Percentiles rank a stretch among this genome's conserved stretches.
Evolutionary conservation across 2,888 invertebrate genomes (phyloP).

Genomic region (Ametastegia equiseti): DNA sequence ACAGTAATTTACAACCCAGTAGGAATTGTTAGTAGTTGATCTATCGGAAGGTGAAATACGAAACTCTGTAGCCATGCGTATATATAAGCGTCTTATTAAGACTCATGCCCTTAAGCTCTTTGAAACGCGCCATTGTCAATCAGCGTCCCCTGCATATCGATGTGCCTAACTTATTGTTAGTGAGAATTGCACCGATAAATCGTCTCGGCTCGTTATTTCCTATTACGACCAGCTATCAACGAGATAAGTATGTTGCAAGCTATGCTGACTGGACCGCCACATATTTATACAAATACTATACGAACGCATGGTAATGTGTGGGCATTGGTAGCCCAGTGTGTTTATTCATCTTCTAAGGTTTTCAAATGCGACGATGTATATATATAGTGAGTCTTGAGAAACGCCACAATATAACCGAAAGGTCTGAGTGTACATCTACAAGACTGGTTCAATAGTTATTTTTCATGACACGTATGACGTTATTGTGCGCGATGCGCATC

Average conservation of each 20-base stretch:
- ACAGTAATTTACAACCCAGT: neutral
- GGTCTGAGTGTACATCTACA: neutral
- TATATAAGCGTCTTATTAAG: neutral
- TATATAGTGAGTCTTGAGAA: neutral
- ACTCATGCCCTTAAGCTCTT: conserved; percentile 2
- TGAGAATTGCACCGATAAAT: conserved; percentile 36
- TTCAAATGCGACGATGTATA: neutral
- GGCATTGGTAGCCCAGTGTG: neutral
- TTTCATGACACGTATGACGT: neutral
- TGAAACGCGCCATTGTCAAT: conserved; percentile 9
- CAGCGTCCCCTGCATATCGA: neutral
- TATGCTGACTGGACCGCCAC: neutral
- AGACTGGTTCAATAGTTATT: neutral
- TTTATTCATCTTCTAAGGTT: neutral
- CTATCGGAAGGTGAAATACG: neutral
- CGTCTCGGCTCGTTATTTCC: conserved; percentile 27
- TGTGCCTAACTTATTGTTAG: conserved; percentile 21
- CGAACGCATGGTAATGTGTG: neutral
- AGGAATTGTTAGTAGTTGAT: too few relatives aligned
- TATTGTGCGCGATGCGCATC: neutral
- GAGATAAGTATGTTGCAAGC: conserved; percentile 27
- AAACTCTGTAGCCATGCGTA: neutral
- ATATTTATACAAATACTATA: neutral
- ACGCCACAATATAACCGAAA: neutral
- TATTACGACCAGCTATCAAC: conserved; percentile 31